Conservation (phyloP, 2,113 vertebrate genomes). For the Opisthocomus hoazin region DNA sequence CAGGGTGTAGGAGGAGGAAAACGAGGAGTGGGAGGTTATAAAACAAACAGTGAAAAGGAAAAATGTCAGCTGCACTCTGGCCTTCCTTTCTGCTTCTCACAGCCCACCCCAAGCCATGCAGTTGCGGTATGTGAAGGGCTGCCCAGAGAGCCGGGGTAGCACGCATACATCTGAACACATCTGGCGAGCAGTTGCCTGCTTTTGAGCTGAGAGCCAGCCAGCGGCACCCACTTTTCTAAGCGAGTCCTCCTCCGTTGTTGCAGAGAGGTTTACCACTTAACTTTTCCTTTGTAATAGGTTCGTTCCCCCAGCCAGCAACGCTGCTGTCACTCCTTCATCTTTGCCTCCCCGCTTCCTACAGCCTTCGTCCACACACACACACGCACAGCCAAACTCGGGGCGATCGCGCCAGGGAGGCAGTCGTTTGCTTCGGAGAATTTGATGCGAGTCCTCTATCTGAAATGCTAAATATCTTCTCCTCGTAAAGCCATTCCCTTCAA, state of each 20-base stretch:
- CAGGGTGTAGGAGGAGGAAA: conserved; percentile 17
- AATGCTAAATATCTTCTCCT: not conserved
- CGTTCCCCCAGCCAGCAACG: not conserved
- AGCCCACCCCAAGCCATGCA: not conserved
- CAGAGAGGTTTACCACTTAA: not conserved
- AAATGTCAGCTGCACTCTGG: not conserved
- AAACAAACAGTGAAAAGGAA: conserved; percentile 41
- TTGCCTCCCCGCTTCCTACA: not conserved
- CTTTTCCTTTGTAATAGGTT: not conserved
- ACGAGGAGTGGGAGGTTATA: conserved; percentile 44
- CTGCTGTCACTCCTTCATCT: not conserved
- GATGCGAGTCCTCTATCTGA: not conserved
- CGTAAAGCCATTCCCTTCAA: not conserved
- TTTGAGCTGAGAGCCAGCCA: not conserved
- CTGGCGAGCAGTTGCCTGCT: conserved; percentile 25
- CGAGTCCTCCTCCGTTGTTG: not conserved
- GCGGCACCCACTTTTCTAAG: not conserved
- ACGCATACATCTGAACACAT: conserved; percentile 4
- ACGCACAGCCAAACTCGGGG: not conserved
- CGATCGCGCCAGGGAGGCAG: not conserved
- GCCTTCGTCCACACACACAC: not conserved
- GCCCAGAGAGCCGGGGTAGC: not conserved
- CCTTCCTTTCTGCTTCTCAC: conserved; percentile 27
- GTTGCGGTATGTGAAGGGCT: not conserved
- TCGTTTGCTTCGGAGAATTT: rapidly evolving